phyloP scores from a whole-genome alignment of 2,797 vertebrate species.

The Molossus alvarezi region DNA sequence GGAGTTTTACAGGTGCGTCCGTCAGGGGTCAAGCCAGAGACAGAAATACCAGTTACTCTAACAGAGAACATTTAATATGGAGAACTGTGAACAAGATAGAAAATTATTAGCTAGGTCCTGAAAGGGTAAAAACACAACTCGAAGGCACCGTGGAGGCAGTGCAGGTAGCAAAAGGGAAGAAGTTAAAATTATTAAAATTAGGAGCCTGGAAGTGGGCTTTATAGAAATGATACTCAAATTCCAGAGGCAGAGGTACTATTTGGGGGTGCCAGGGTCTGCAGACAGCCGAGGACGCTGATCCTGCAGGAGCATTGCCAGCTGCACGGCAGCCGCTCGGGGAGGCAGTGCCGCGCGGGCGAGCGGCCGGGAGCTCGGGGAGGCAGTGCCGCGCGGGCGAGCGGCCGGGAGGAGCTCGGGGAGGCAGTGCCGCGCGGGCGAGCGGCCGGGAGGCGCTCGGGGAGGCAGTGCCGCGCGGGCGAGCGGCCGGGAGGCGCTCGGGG shows the following conservation, averaged over 20 bases:
- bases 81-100: background rate
- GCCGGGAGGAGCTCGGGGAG: no score
- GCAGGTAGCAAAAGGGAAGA: background rate
- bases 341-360: no score
- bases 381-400: no score
- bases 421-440: no score
- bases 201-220: background rate
- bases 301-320: no score
- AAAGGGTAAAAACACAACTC: background rate
- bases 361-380: no score
- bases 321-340: no score
- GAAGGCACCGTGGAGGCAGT: background rate
- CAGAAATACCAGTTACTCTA: background rate
- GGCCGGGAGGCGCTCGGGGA: no score
- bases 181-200: background rate
- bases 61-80: background rate
- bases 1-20: background rate
- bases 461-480: no score
- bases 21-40: background rate
- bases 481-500: no score
- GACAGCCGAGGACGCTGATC: background rate
- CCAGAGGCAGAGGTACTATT: background rate
- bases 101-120: background rate
- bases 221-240: background rate
- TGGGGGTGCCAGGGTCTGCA: background rate